Conservation (phyloP, 2,888 invertebrate genomes). For the Torymus aiolomorphi region DNA sequence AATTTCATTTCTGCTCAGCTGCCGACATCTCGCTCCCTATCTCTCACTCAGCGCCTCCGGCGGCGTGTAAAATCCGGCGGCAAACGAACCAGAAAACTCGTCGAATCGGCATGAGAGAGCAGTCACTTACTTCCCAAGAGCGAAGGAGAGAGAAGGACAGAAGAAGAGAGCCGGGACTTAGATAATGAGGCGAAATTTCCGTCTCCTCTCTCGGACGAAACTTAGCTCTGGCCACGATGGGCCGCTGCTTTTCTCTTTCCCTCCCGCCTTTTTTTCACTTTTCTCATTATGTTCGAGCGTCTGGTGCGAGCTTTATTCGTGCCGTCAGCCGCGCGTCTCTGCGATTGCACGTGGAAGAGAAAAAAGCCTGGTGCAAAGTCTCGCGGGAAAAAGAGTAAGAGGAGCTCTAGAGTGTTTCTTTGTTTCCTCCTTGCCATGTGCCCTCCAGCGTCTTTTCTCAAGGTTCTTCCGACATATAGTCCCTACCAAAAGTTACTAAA, state of each 20-base stretch:
- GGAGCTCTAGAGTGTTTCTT: no score
- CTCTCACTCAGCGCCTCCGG: neutral
- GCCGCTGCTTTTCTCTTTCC: neutral
- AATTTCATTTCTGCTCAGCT: no score
- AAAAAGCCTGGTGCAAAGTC: no score
- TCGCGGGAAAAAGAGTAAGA: no score
- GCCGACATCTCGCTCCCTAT: neutral
- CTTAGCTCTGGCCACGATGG: neutral
- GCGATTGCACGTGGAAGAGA: constrained; percentile 12
- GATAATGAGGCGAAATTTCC: constrained; percentile 33
- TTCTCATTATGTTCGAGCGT: constrained; percentile 38
- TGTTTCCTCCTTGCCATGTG: no score
- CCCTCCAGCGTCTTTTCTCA: no score
- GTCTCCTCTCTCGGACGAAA: constrained; percentile 8
- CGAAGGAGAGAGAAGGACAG: neutral
- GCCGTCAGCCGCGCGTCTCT: neutral
- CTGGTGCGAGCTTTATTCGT: constrained; percentile 18
- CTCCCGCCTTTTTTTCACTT: constrained; percentile 28
- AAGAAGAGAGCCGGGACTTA: neutral
- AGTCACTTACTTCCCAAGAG: constrained; percentile 22
- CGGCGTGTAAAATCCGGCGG: neutral
- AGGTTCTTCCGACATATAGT: no score
- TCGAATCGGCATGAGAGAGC: constrained; percentile 11
- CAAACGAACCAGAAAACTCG: constrained; percentile 18
- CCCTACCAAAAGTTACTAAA: no score